phyloP scores from a whole-genome alignment of 2,888 invertebrate genomes.

The Apotomis turbidana region DNA sequence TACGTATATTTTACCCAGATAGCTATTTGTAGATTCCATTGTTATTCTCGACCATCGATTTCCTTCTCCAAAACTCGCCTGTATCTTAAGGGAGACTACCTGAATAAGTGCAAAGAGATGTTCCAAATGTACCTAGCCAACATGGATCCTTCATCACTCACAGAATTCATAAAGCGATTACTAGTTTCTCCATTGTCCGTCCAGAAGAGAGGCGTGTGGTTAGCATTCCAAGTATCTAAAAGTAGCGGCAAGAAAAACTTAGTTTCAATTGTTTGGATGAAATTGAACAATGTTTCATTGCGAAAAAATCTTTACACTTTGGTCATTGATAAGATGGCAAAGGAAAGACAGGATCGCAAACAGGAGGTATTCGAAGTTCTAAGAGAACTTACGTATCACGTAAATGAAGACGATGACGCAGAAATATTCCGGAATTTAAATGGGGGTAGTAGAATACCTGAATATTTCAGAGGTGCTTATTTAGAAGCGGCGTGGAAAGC shows the following conservation, averaged over 20 bases:
- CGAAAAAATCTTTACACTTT: conserved; percentile 57
- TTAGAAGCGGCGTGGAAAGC: conserved; percentile 55
- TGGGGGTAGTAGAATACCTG: conserved; percentile 47
- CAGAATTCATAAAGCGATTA: conserved; percentile 55
- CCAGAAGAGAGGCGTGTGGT: conserved; percentile 63
- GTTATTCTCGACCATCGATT: conserved; percentile 51
- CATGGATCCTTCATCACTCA: conserved; percentile 52
- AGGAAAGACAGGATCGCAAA: conserved; percentile 37
- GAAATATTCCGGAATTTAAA: conserved; percentile 53
- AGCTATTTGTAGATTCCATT: conserved; percentile 59
- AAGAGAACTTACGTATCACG: conserved; percentile 52
- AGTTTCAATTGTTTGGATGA: conserved; percentile 56
- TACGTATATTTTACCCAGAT: conserved; percentile 50
- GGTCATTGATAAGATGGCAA: conserved; percentile 52
- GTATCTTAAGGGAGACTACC: conserved; percentile 58
- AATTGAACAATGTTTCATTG: conserved; percentile 59
- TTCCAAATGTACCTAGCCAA: conserved; percentile 58
- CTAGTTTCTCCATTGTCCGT: conserved; percentile 60
- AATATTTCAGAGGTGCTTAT: conserved; percentile 49
- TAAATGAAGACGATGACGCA: conserved; percentile 59
- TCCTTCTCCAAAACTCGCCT: conserved; percentile 20
- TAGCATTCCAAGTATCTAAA: conserved; percentile 60
- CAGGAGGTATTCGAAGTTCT: conserved; percentile 55
- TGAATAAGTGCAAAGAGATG: conserved; percentile 58
- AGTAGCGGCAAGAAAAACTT: conserved; percentile 52